These are phyloP conservation scores for Cochlearius cochlearius DNA, from an alignment of 2,113 vertebrate genomes.

Conservation along the genomic window DNA sequence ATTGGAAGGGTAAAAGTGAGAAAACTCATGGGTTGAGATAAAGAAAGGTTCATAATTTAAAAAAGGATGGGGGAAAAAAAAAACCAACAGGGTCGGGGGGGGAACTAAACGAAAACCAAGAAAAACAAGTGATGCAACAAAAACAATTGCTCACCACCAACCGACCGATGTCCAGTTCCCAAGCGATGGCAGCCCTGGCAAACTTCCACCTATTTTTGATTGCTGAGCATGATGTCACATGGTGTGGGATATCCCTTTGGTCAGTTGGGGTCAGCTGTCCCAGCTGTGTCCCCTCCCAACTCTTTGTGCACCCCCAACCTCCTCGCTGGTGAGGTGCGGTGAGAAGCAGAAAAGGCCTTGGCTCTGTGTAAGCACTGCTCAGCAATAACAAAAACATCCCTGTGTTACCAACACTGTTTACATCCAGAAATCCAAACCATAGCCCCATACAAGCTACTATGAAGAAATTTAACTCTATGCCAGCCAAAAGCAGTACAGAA, in stretches of 20 bases:
- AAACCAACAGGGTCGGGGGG: too few species aligned
- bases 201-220: background rate
- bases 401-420: background rate
- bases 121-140: background rate
- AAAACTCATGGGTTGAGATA: background rate
- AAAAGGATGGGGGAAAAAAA: background rate
- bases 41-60: background rate
- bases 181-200: background rate
- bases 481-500: background rate
- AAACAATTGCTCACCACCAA: background rate
- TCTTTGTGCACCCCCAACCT: background rate
- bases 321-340: accelerated
- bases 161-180: accelerated
- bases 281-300: background rate
- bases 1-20: background rate
- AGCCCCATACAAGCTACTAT: background rate
- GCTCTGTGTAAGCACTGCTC: background rate
- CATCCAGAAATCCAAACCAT: background rate
- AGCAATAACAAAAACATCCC: background rate
- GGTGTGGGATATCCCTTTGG: background rate
- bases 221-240: background rate
- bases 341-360: background rate
- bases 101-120: background rate
- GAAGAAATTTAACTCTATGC: background rate
- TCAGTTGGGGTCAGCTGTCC: background rate